Base-by-base conservation (phyloP, 2,888 invertebrate species). In the Phlogophora meticulosa region DNA sequence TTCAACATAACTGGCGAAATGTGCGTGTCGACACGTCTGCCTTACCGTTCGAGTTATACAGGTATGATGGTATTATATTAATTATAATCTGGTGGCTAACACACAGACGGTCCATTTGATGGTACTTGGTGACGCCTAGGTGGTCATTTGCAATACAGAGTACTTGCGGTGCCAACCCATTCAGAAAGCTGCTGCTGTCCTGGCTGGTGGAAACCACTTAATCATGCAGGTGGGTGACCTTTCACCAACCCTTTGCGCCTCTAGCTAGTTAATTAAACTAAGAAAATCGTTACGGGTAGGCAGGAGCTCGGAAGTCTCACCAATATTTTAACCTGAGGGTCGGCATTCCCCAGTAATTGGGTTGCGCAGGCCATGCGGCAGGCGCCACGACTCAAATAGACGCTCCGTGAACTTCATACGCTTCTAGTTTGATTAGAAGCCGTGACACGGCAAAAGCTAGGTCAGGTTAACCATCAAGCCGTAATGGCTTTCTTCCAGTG, bases 241-340 rank as follows among this genome's bases (percentile, higher is more conserved):
- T 15, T n/a, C 17, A 13, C 46, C 4, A 11, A 7, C 57, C 48
- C n/a, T 9, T 2, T 15, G n/a, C 20, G 28, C 28, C 48, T 58
- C n/a, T 13, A 5, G n/a, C 68, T 28, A 32, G 22, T 58, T 20
- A 5, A n/a, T n/a, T 38, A 9, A 49, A 38, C 49, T 43, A 43
- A 15, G 49, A 38, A 24, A 32, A 34, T 60, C 38, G 38, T 60
- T 60, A 68, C 4, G 3, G 36, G 38, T 51, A 49, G 46, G 13
- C 28, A 43, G 46, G 46, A n/a, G 10, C 17, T 38, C 15, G 36
- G 36, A 15, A 43, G 11, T 24, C 10, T 46, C 22, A 38, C 70
- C 38, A 68, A 49, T 43, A 15, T 51, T 24, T 34, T 51, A 22
- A 52, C 24, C 34, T 9, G n/a, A 40, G 68, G 42, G 36, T 40